Conservation (phyloP, 1,140 invertebrate species). For the Drosophila trapezifrons region DNA sequence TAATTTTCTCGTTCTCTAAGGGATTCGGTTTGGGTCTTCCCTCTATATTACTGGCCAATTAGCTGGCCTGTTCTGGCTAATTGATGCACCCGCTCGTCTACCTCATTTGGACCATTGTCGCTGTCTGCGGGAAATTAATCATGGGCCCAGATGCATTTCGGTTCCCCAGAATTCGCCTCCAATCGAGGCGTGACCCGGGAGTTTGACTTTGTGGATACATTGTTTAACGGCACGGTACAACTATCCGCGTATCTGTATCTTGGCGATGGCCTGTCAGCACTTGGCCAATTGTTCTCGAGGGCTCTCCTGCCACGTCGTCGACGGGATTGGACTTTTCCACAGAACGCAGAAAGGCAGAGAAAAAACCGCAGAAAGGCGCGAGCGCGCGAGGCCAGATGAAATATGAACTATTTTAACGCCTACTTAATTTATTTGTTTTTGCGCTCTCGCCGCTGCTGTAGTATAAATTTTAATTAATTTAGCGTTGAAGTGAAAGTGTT, state of each 20-base stretch:
- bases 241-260: neutral
- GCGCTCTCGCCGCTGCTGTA: constrained; percentile 23
- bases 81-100: constrained; percentile 45
- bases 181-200: constrained; percentile 42
- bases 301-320: constrained; percentile 52
- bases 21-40: neutral
- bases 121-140: constrained; percentile 77
- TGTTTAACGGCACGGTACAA: constrained; percentile 24
- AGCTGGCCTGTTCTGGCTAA: constrained; percentile 45
- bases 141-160: constrained; percentile 46
- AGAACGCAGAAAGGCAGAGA: constrained; percentile 44
- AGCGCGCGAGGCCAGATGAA: constrained; percentile 60
- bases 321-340: constrained; percentile 61
- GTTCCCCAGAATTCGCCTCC: constrained; percentile 29
- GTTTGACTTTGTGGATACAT: constrained; percentile 47
- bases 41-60: constrained; percentile 46
- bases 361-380: constrained; percentile 30
- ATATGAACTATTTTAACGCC: constrained; percentile 84
- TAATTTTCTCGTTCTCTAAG: neutral
- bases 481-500: constrained; percentile 78
- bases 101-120: constrained; percentile 74
- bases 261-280: constrained; percentile 62
- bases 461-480: constrained; percentile 82
- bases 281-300: constrained; percentile 71
- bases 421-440: constrained; percentile 82